Percentiles rank a stretch among this genome's conserved stretches.
Conservation (phyloP, 2,888 invertebrate species). For the Malthinus flaveolus region DNA sequence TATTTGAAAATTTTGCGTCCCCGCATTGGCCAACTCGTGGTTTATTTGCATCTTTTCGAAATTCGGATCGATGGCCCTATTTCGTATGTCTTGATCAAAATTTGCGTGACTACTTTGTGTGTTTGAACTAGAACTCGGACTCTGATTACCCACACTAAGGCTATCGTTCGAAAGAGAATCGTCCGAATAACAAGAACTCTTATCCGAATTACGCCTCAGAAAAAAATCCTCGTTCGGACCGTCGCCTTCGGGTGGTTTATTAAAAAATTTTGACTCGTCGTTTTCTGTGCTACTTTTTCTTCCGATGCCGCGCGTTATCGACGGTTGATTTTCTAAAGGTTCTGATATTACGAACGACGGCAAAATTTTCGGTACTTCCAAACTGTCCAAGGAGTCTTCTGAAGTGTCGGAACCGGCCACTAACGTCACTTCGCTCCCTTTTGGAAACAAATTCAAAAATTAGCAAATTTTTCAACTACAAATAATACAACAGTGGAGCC, state of each 20-base stretch:
- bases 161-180: conserved; percentile 73
- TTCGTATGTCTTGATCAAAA: conserved; percentile 44
- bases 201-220: conserved; percentile 68
- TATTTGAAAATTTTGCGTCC: conserved; percentile 47
- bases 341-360: conserved; percentile 74
- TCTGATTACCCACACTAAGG: conserved; percentile 51
- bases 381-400: conserved; percentile 70
- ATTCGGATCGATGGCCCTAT: conserved; percentile 40
- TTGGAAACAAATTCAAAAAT: neutral
- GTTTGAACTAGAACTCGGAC: conserved; percentile 53
- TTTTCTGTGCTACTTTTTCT: conserved; percentile 67
- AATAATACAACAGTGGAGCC: neutral
- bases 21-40: conserved; percentile 46
- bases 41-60: conserved; percentile 48
- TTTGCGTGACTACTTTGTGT: conserved; percentile 50
- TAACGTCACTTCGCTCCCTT: conserved; percentile 80
- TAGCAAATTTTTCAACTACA: neutral
- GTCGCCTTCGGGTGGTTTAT: conserved; percentile 28
- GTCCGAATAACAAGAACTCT: conserved; percentile 71
- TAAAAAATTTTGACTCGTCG: conserved; percentile 36
- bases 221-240: conserved; percentile 52
- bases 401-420: conserved; percentile 76
- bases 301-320: conserved; percentile 73
- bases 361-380: conserved; percentile 57
- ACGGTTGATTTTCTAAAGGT: conserved; percentile 74